Base-by-base conservation (phyloP, 2,113 vertebrate genomes). In the Pseudorectes ferrugineus region DNA sequence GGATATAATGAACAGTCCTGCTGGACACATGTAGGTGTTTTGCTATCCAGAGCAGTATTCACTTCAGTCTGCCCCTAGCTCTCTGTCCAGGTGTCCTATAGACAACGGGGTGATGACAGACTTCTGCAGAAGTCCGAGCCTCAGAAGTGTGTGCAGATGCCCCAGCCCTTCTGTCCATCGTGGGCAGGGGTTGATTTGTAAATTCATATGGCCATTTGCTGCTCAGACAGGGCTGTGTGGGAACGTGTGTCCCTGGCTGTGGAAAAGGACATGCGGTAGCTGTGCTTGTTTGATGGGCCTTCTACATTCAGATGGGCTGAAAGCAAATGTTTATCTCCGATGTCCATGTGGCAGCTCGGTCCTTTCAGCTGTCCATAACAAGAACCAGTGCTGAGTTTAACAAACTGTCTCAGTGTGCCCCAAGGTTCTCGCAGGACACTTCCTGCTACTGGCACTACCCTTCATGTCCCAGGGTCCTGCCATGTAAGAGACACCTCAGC, bases 401-500 rank as follows among this genome's bases (percentile, higher is more conserved):
- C 24, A 40, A 5, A 3, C 8, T 18, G 68, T 51, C n/a, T 63
- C n/a, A 43, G 23, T 12, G 48, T 40, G 23, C 21, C 29, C 29
- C 42, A 49, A 3, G 19, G n/a, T 80, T 42, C 54, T 35, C 0
- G 0, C 10, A 46, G 79, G 35, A 79, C 36, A 7, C 36, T 48
- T 67, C 33, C 58, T 73, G 58, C 73, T 73, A 1, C 29, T 65
- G 81, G 29, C 23, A 21, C 13, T 20, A 8, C 26, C 3, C 36
- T 87, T 77, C 68, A 5, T 5, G 13, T 75, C 16, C 36, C 33
- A 63, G 23, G 29, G 40, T 92, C 14, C 38, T 63, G 52, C 16
- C 6, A 1, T 0, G 0, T 43, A 33, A 73, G 42, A 40, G 24
- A 17, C 26, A 73, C 15, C 1, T 8, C 23, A 43, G 54, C 31